Evolutionary conservation across 1,140 invertebrate species (phyloP), one percentile per base, ranked within the genome.

Genomic region (Bombus turneri): DNA sequence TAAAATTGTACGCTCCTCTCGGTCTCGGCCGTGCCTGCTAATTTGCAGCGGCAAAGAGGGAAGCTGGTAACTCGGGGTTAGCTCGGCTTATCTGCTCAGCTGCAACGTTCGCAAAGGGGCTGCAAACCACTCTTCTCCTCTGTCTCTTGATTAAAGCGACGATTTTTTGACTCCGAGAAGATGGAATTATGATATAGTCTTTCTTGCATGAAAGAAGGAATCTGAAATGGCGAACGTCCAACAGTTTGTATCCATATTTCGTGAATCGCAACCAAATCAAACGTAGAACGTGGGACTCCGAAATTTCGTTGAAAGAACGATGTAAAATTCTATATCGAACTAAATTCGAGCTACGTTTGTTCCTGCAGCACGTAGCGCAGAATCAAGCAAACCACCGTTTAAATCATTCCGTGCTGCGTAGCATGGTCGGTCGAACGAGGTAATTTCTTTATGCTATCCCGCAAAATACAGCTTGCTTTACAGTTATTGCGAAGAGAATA

Each of bases 1-100:
- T 87, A 74, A 89, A 89, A 87, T 87, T 85, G 83, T 81, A 87
- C 84, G 39, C 75, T 79, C 15, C 81, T 73, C 79, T 59, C 37
- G 37, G 41, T n/a, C 62, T 53, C 53, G 62, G 41, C 53, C 71
- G 43, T 81, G 59, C 43, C 59, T 85, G 84, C 71, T 85, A 85
- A 85, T 85, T 85, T 85, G 53, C 79, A 74, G 71, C 57, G 59
- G 77, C 59, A 75, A 41, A 62, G 59, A 62, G 59, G 28, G 59
- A 62, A 5, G 10, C 43, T 25, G 69, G 77, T 68, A 85, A 85
- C 80, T 85, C 83, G 78, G 78, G 78, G 77, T 81, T 81, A 81
- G 47, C 78, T 57, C 71, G 84, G 71, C 84, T 81, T 81, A 81
- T 81, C 79, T 85, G 69, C 69, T 62, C 57, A 57, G 78, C 77